Evolutionary conservation across 1,140 invertebrate genomes (phyloP), one percentile per base, ranked within the genome.

Genomic region (Scaptomyza graminum): DNA sequence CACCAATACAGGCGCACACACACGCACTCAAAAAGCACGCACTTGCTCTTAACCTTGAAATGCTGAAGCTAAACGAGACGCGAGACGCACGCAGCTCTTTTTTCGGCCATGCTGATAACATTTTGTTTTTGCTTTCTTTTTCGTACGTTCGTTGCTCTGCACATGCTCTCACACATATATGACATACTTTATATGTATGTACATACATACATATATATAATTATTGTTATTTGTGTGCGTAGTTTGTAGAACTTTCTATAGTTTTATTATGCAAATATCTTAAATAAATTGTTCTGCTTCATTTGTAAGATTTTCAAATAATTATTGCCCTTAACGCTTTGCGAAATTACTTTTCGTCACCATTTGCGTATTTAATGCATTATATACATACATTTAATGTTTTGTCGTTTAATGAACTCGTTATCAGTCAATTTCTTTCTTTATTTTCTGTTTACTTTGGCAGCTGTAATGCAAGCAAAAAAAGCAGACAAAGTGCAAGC

Each of bases 1-100:
- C 41, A 70, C 57, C 9, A 63, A 71, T 25, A 54, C 62, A 54
- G 12, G 28, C 43, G 28, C 60, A 52, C 39, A 47, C 9, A 31
- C 31, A 34, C 61, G 39, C 66, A 66, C 51, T 41, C 39, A 41
- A 66, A 41, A 76, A 52, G 63, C 77, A 85, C 82, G 82, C 82
- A 87, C 82, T 87, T 88, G 82, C 66, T 88, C 75, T 87, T 87
- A 87, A 87, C 82, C 82, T 87, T 87, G 82, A 88, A 87, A 85
- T 78, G 50, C 37, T 51, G 76, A 84, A 84, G 70, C 44, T 57
- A 64, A 52, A 66, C 73, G 54, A 59, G 43, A 57, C 70, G 54
- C 73, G 54, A 59, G 43, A 57, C 70, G 54, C 60, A 54, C 49
- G 51, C 54, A 71, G 49, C 59, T 76, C 66, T 76, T 76, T 77